Base-by-base conservation (phyloP, 35 echinoderm and acorn worm genomes). In the Anneissia japonica region DNA sequence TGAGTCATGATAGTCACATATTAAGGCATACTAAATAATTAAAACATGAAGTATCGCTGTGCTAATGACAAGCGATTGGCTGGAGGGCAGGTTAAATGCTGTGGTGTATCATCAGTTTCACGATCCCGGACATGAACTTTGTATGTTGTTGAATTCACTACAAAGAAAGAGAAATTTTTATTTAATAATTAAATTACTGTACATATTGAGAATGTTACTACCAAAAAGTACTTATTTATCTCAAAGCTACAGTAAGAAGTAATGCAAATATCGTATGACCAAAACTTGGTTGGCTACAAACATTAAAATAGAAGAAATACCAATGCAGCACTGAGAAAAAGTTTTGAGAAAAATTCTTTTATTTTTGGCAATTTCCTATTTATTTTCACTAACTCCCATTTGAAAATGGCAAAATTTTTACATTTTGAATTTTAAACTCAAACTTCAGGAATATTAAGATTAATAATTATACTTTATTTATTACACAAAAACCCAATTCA, bases 41-140 rank as follows among this genome's bases (percentile, higher is more conserved):
- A 93, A 74, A 93, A 93, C n/a, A 93, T 74, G 76, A 93, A 88
- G 75, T 93, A 93, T 31, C 91, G 37, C 31, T 93, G 91, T 17
- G 91, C 86, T 1, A 93, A 80, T 46, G 86, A 36, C 12, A 93
- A 73, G 6, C 86, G 74, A 31, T 85, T 88, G 38, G 91, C 91
- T 23, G 91, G 91, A 35, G 80, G 81, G 46, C 91, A 93, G 17
- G 86, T 93, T 46, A 93, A 32, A 3, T 77, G 81, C 55, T 88
- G 81, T 32, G 77, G 40, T 40, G 64, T 30, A 2, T 73, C 77
- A 35, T 88, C 75, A 0, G 73, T 75, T 4, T 41, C 77, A 28
- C 84, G 41, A 31, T 74, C 74, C 35, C 34, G 31, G 13, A 93
- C 77, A 13, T 81, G 82, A 26, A 93, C 91, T 77, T 88, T 83